phyloP scores from a whole-genome alignment of 2,888 invertebrate genomes.

The Clistopyga incitator region DNA sequence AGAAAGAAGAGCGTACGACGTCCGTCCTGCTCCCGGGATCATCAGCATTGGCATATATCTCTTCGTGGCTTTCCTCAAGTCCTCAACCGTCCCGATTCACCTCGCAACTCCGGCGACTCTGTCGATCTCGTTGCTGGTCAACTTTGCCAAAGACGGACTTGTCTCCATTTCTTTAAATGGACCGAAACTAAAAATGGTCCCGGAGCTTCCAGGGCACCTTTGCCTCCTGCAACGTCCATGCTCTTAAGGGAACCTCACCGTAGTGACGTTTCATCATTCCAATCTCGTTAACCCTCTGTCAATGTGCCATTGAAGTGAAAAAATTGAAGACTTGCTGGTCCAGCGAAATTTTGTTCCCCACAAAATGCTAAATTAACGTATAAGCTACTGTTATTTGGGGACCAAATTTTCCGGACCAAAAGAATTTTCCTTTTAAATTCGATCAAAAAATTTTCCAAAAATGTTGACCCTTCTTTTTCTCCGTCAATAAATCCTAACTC shows the following conservation, averaged over 20 bases:
- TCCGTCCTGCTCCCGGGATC: constrained; percentile 25
- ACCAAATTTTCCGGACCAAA: too few species aligned
- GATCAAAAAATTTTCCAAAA: too few species aligned
- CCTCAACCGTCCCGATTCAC: constrained; percentile 12
- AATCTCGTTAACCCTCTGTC: too few species aligned
- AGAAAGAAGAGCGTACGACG: constrained; percentile 20
- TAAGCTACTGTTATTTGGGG: too few species aligned
- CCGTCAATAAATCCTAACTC: too few species aligned
- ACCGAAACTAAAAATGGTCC: background rate
- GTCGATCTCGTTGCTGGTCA: constrained; percentile 49
- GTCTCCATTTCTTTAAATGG: constrained; percentile 9
- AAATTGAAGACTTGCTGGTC: too few species aligned
- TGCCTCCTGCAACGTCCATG: background rate
- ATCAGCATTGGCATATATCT: constrained; percentile 38
- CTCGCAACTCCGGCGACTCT: constrained; percentile 50
- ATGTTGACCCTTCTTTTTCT: too few species aligned
- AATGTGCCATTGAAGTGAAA: too few species aligned
- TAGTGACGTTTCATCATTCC: too few species aligned
- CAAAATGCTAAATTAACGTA: too few species aligned
- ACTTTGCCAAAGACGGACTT: constrained; percentile 26
- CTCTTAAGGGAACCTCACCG: background rate
- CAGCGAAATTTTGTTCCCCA: too few species aligned
- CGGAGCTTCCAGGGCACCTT: background rate
- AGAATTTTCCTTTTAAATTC: too few species aligned
- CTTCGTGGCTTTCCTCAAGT: constrained; percentile 7